A percentile compares a stretch with the other conserved stretches of the same genome.
phyloP scores from a whole-genome alignment of 2,888 invertebrate genomes.

The Philopedon plagiatum region DNA sequence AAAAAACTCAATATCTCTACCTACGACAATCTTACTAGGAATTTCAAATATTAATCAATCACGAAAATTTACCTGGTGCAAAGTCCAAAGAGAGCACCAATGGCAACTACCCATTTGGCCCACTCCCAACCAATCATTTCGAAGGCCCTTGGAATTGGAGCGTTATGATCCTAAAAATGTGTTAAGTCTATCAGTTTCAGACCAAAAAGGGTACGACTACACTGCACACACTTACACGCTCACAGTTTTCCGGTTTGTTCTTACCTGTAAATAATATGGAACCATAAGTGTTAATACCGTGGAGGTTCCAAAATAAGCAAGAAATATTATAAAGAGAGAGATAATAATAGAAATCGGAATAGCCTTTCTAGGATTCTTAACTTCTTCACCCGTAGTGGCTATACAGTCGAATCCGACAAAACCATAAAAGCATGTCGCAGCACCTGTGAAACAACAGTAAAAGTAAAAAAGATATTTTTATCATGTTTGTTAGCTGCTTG shows the following conservation, averaged over 20 bases:
- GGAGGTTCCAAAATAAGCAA: constrained; percentile 92
- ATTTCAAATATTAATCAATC: too few relatives aligned
- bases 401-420: constrained; percentile 96
- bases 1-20: not conserved
- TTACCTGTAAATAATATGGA: constrained; percentile 84
- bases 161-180: constrained; percentile 76
- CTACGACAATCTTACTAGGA: too few relatives aligned
- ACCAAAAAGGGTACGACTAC: too few relatives aligned
- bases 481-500: too few relatives aligned
- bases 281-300: constrained; percentile 89
- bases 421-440: constrained; percentile 91
- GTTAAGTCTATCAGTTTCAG: too few relatives aligned
- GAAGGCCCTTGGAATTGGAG: constrained; percentile 87
- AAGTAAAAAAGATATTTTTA: too few relatives aligned
- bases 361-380: constrained; percentile 85
- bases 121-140: constrained; percentile 80
- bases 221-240: not conserved
- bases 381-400: constrained; percentile 91
- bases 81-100: constrained; percentile 89
- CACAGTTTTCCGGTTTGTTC: too few relatives aligned
- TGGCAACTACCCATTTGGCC: constrained; percentile 86
- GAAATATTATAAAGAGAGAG: constrained; percentile 85
- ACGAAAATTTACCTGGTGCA: constrained; percentile 77
- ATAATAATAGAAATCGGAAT: constrained; percentile 90
- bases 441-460: too few relatives aligned